Conservation (phyloP, 2,888 invertebrate genomes). For the Troglohyphantes excavatus region DNA sequence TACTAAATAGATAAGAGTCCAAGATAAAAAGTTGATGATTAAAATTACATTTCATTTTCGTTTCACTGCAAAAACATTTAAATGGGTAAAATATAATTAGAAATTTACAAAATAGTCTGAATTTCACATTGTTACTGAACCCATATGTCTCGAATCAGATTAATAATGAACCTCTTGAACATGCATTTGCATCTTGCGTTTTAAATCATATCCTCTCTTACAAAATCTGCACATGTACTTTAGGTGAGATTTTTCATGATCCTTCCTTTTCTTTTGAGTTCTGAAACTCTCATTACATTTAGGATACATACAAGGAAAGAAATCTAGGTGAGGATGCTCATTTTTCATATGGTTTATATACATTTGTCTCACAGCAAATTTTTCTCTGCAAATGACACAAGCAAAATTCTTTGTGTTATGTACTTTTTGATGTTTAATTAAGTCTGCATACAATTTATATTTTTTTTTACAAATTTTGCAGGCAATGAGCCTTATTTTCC, state of each 20-base stretch:
- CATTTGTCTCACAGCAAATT: background rate
- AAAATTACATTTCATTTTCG: too few species aligned
- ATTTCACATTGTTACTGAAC: too few species aligned
- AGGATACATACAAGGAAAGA: background rate
- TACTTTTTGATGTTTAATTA: background rate
- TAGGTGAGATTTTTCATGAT: conserved; percentile 16
- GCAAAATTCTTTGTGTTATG: background rate
- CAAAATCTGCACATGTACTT: conserved; percentile 43
- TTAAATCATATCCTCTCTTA: background rate
- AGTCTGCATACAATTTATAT: background rate
- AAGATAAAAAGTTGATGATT: too few species aligned
- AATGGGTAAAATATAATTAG: too few species aligned
- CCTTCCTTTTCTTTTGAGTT: background rate
- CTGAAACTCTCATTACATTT: conserved; percentile 16
- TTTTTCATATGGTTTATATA: background rate
- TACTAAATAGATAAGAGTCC: too few species aligned
- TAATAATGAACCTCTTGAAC: background rate
- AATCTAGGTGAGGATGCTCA: conserved; percentile 3
- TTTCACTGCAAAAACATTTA: too few species aligned
- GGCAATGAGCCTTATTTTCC: background rate
- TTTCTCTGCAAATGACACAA: background rate
- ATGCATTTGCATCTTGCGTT: background rate
- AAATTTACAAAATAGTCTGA: too few species aligned
- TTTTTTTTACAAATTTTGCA: background rate
- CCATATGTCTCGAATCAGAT: too few species aligned